A percentile compares a stretch with the other conserved stretches of the same genome.
phyloP scores from a whole-genome alignment of 2,797 vertebrate species.

The Lindbergichthys nudifrons region DNA sequence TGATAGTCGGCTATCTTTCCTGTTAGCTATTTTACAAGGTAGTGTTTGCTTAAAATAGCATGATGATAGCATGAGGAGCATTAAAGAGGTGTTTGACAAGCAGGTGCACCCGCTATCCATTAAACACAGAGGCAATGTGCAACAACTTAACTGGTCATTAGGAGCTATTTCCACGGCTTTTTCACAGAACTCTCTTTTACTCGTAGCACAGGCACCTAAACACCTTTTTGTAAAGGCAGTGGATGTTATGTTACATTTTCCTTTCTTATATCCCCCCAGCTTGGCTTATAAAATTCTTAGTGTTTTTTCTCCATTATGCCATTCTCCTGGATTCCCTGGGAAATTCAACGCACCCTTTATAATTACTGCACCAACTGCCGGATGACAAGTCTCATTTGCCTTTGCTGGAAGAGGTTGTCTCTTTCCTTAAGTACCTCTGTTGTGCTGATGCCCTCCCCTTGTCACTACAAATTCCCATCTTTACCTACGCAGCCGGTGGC shows the following conservation, averaged over 20 bases:
- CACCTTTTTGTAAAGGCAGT: slow-evolving; percentile 15
- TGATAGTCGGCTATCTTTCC: background rate
- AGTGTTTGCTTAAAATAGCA: background rate
- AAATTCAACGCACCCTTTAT: slow-evolving; percentile 78
- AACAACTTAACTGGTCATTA: slow-evolving; percentile 36
- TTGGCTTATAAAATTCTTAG: slow-evolving; percentile 82
- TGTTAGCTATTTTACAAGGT: background rate
- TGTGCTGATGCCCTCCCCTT: slow-evolving; percentile 73
- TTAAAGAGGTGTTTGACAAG: background rate
- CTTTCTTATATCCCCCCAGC: slow-evolving; percentile 43
- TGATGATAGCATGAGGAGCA: slow-evolving; percentile 14
- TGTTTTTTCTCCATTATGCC: slow-evolving; percentile 76
- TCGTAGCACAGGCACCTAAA: background rate
- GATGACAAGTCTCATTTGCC: slow-evolving; percentile 83
- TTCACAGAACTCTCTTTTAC: too few relatives aligned
- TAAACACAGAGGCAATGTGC: slow-evolving; percentile 17
- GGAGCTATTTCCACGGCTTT: background rate
- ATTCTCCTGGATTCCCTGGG: slow-evolving; percentile 76
- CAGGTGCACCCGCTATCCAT: slow-evolving; percentile 27
- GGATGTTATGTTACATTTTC: slow-evolving; percentile 38
- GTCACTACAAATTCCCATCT: slow-evolving; percentile 80
- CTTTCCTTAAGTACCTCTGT: slow-evolving; percentile 76
- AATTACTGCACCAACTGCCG: slow-evolving; percentile 85
- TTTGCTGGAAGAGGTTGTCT: slow-evolving; percentile 74
- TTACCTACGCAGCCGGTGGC: slow-evolving; percentile 81